phyloP scores from a whole-genome alignment of 2,113 vertebrate species.

The Zosterops hypoxanthus region DNA sequence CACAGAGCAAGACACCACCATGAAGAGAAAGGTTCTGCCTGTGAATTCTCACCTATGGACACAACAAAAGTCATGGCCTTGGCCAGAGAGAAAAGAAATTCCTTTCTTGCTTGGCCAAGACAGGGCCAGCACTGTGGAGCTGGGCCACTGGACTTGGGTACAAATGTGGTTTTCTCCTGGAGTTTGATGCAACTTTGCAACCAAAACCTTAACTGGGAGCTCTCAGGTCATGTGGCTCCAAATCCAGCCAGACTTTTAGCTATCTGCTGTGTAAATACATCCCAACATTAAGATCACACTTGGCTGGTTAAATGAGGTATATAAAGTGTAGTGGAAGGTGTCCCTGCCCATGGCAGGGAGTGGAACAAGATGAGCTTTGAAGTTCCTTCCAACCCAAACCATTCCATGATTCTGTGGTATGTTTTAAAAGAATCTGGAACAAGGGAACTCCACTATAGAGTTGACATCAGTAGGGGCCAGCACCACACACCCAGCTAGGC shows the following conservation, averaged over 20 bases:
- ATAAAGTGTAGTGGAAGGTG: background rate
- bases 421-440: background rate
- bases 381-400: background rate
- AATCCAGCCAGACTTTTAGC: background rate
- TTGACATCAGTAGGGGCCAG: background rate
- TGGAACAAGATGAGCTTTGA: background rate
- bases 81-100: background rate
- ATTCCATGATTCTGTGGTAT: background rate
- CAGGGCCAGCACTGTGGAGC: background rate
- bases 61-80: background rate
- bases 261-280: background rate
- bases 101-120: background rate
- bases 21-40: background rate
- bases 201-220: background rate
- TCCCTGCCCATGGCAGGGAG: background rate
- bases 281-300: background rate
- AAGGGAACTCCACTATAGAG: accelerated
- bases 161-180: background rate
- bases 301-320: background rate
- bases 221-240: background rate
- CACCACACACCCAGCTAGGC: background rate
- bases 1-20: background rate
- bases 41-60: background rate
- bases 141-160: background rate
- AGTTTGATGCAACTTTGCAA: background rate